Percentiles rank a stretch among this genome's conserved stretches.
Evolutionary conservation across 2,888 invertebrate species (phyloP).

Genomic region (Flexamia atlantica): DNA sequence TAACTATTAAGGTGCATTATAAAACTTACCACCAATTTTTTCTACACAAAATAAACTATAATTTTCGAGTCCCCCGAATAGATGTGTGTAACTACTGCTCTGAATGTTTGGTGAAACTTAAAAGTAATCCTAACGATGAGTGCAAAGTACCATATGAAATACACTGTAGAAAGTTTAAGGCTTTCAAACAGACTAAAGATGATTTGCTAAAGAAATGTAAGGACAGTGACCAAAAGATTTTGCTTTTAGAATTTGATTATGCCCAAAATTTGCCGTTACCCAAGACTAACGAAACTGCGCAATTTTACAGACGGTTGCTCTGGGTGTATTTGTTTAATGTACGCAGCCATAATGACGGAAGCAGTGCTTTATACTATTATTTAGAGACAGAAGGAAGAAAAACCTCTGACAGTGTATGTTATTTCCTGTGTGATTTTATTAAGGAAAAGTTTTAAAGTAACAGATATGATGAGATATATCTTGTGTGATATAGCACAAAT

Average conservation of each 20-base stretch:
- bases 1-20: background rate
- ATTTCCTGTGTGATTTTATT: conserved; percentile 49
- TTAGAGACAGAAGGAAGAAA: conserved; percentile 55
- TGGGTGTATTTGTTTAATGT: conserved; percentile 59
- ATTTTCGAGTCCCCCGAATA: conserved; percentile 42
- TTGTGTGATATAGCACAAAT: conserved; percentile 42
- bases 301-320: conserved; percentile 58
- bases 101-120: conserved; percentile 50
- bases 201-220: conserved; percentile 38
- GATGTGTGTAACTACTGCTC: conserved; percentile 59
- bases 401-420: conserved; percentile 56
- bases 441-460: background rate
- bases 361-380: conserved; percentile 57
- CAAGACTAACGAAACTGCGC: conserved; percentile 47
- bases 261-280: conserved; percentile 59
- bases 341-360: conserved; percentile 60
- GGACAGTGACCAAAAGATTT: conserved; percentile 2
- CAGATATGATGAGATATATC: conserved; percentile 49
- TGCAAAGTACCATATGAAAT: conserved; percentile 56
- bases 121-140: conserved; percentile 56
- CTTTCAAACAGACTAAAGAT: conserved; percentile 36
- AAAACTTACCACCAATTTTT: conserved; percentile 58
- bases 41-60: conserved; percentile 57
- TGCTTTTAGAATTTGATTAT: conserved; percentile 61
- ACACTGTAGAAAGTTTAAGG: conserved; percentile 47